These are phyloP conservation scores for Pecten maximus DNA, from an alignment of 2,888 invertebrate genomes.

Conservation along the genomic window DNA sequence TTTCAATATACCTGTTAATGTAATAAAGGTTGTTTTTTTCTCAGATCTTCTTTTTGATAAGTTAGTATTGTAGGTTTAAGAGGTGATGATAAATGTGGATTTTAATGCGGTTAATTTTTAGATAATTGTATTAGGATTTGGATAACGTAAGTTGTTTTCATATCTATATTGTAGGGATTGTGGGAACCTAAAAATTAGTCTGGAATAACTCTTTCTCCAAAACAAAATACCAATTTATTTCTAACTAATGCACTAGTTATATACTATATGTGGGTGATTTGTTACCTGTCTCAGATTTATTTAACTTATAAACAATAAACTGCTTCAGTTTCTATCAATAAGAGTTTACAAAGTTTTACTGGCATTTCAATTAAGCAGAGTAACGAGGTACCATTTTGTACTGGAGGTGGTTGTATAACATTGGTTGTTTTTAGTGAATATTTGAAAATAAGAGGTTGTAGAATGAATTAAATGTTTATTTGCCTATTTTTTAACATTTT, in stretches of 20 bases:
- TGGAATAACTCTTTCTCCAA: background rate
- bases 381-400: background rate
- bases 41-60: no score
- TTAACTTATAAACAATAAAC: background rate
- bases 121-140: no score
- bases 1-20: no score
- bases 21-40: no score
- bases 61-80: no score
- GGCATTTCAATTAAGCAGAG: background rate
- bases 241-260: background rate
- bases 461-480: background rate
- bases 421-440: background rate
- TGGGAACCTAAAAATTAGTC: no score
- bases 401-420: background rate
- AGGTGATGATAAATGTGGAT: no score
- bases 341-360: background rate
- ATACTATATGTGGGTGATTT: background rate
- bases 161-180: no score
- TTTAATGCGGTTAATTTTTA: no score
- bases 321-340: background rate
- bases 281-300: background rate
- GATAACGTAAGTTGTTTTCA: no score
- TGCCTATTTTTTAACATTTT: background rate
- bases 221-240: background rate
- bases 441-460: background rate